These are phyloP conservation scores for Lagria hirta DNA, from an alignment of 2,888 invertebrate genomes.

Conservation along the genomic window DNA sequence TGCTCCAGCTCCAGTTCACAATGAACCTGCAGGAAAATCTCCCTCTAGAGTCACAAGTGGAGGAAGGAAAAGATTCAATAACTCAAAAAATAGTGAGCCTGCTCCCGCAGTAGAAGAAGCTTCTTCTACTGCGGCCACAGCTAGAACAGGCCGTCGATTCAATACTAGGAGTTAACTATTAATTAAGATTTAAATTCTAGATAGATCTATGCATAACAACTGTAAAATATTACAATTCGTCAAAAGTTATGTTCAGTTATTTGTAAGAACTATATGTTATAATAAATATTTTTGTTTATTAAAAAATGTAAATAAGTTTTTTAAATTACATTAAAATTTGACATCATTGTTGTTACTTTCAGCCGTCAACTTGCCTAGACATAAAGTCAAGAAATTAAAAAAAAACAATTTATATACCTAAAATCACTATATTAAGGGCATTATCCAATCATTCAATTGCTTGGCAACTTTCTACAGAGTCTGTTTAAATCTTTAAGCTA, in stretches of 20 bases:
- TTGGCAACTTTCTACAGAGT: no score
- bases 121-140: slow-evolving; percentile 38
- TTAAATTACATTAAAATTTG: no score
- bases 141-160: slow-evolving; percentile 49
- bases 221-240: slow-evolving; percentile 11
- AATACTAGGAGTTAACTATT: slow-evolving; percentile 40
- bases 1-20: slow-evolving; percentile 34
- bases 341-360: no score
- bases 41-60: slow-evolving; percentile 26
- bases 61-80: slow-evolving; percentile 38
- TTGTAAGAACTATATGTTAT: slow-evolving; percentile 15
- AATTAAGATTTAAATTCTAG: slow-evolving; percentile 14
- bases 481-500: no score
- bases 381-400: no score
- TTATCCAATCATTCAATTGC: no score
- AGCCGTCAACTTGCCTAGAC: no score
- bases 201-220: slow-evolving; percentile 6
- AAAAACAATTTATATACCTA: no score
- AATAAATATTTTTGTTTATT: slow-evolving; percentile 15
- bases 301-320: slow-evolving; percentile 24
- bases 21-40: slow-evolving; percentile 30
- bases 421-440: no score
- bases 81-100: slow-evolving; percentile 29
- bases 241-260: slow-evolving; percentile 10
- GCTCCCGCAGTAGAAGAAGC: slow-evolving; percentile 24